Percentiles rank a stretch among this genome's conserved stretches.
Evolutionary conservation across 1,140 invertebrate species (phyloP).

Genomic region (Drosophila nannoptera): DNA sequence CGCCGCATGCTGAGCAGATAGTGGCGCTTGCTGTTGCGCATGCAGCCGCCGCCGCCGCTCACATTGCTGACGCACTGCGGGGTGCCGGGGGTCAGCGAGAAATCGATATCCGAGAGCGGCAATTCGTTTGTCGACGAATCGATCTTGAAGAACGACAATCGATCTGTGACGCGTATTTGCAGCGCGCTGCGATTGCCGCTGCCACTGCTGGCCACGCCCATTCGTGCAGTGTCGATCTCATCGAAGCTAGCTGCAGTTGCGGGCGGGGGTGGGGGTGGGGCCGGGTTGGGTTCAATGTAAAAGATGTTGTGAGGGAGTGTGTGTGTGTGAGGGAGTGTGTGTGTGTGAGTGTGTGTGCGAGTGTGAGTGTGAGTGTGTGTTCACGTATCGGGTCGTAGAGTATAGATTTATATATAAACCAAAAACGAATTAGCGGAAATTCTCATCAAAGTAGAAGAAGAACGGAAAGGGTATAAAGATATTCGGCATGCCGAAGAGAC

Average conservation of each 20-base stretch:
- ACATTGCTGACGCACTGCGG: slow-evolving; percentile 40
- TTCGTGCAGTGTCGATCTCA: slow-evolving; percentile 53
- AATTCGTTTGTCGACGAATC: slow-evolving; percentile 82
- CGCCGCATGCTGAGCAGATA: slow-evolving; percentile 66
- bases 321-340: no score
- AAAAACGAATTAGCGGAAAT: slow-evolving; percentile 70
- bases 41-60: no score
- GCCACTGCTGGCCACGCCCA: slow-evolving; percentile 10
- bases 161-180: slow-evolving; percentile 71
- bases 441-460: slow-evolving; percentile 40
- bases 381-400: slow-evolving; percentile 24
- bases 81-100: slow-evolving; percentile 64
- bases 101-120: slow-evolving; percentile 81
- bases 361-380: slow-evolving; percentile 20
- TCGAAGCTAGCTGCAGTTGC: slow-evolving; percentile 32
- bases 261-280: no score
- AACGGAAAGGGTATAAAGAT: slow-evolving; percentile 19
- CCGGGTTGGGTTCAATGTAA: no score
- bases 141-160: slow-evolving; percentile 73
- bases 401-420: slow-evolving; percentile 45
- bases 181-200: slow-evolving; percentile 43
- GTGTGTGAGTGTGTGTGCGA: no score
- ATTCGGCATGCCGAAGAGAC: slow-evolving; percentile 45
- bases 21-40: slow-evolving; percentile 45
- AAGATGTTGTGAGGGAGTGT: no score